phyloP scores from a whole-genome alignment of 1,140 invertebrate genomes.

The Coelopa frigida region DNA sequence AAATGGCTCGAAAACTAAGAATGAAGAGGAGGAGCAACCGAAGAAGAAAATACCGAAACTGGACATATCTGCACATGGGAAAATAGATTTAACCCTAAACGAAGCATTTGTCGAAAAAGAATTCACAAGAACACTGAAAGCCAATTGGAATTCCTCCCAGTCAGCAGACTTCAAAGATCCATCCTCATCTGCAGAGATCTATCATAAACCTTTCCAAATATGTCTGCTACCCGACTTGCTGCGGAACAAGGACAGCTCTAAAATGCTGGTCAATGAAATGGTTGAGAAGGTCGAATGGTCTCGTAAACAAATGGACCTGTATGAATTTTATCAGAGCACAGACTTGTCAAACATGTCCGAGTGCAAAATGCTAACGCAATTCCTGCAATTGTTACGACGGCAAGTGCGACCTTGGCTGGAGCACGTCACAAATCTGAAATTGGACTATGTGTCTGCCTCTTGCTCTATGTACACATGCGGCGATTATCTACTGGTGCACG shows the following conservation, averaged over 20 bases:
- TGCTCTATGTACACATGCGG: conserved; percentile 63
- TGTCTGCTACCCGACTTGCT: conserved; percentile 28
- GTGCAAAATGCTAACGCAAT: conserved; percentile 38
- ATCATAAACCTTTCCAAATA: conserved; percentile 33
- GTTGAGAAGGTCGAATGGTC: conserved; percentile 54
- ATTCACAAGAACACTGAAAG: conserved; percentile 4
- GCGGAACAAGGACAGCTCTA: conserved; percentile 10
- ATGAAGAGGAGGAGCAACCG: too few relatives aligned
- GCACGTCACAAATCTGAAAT: conserved; percentile 51
- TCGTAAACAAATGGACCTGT: conserved; percentile 59
- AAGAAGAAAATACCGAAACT: conserved; percentile 2
- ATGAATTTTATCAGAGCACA: conserved; percentile 62
- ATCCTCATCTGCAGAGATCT: conserved; percentile 25
- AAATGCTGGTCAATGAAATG: conserved; percentile 31
- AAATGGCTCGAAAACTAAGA: too few relatives aligned
- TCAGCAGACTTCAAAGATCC: conserved; percentile 16
- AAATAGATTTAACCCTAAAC: conserved; percentile 9
- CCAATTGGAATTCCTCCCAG: conserved; percentile 5
- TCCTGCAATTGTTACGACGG: conserved; percentile 33
- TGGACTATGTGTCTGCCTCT: conserved; percentile 60
- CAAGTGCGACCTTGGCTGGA: conserved; percentile 47
- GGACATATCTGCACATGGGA: not conserved
- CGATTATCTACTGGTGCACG: conserved; percentile 65
- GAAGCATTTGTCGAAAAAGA: not conserved
- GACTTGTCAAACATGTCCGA: conserved; percentile 53